phyloP scores from a whole-genome alignment of 2,797 vertebrate genomes.

The Sebastes vulpes region DNA sequence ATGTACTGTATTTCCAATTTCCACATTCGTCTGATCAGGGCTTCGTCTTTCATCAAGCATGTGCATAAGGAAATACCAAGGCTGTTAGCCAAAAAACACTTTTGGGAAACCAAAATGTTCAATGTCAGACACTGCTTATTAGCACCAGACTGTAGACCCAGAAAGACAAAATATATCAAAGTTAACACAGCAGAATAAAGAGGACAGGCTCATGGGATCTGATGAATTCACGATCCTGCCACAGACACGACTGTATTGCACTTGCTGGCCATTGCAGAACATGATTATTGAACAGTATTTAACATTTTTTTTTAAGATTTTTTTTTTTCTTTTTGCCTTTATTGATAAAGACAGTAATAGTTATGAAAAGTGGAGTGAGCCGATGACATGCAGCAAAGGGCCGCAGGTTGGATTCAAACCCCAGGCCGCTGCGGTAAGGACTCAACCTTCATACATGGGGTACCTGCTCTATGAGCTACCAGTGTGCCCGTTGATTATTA shows the following conservation, averaged over 20 bases:
- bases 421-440: too few relatives aligned
- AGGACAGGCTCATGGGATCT: background rate
- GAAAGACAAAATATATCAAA: conserved; percentile 35
- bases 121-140: conserved; percentile 19
- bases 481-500: background rate
- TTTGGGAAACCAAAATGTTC: conserved; percentile 6
- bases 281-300: background rate
- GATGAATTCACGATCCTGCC: conserved; percentile 6
- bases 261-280: background rate
- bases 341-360: too few relatives aligned
- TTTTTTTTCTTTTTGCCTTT: too few relatives aligned
- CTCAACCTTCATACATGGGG: too few relatives aligned
- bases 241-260: background rate
- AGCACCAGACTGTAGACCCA: background rate
- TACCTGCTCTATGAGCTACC: too few relatives aligned
- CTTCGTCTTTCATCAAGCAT: conserved; percentile 20
- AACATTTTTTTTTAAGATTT: too few relatives aligned
- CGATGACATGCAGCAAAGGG: too few relatives aligned
- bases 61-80: conserved; percentile 3
- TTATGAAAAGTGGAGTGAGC: too few relatives aligned
- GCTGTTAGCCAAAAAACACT: background rate
- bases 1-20: background rate
- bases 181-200: conserved; percentile 8
- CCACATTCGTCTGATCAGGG: background rate
- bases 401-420: too few relatives aligned